Percentiles rank a stretch among this genome's conserved stretches.
These are phyloP conservation scores for Anastatus disparis DNA, from an alignment of 1,140 invertebrate species.

Conservation along the genomic window DNA sequence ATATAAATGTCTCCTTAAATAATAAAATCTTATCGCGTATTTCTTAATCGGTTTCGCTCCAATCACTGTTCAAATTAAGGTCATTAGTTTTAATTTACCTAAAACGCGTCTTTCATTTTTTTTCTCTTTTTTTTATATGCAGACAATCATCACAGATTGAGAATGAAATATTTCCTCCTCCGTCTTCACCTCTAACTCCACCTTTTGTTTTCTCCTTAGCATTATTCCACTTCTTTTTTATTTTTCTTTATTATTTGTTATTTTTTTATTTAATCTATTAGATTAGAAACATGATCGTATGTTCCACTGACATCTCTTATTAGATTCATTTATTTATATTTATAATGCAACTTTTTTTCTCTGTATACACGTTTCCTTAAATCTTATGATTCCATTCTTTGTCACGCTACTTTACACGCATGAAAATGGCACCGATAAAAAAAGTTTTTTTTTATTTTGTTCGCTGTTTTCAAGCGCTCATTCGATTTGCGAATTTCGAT, in stretches of 20 bases:
- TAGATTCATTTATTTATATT: conserved; percentile 42
- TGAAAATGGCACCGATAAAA: conserved; percentile 50
- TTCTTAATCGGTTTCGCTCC: conserved; percentile 17
- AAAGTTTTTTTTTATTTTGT: conserved; percentile 38
- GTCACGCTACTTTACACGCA: conserved; percentile 32
- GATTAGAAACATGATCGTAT: conserved; percentile 38
- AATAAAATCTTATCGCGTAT: conserved; percentile 31
- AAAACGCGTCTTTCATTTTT: conserved; percentile 33
- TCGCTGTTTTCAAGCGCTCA: conserved; percentile 39
- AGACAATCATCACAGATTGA: conserved; percentile 63
- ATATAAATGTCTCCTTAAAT: conserved; percentile 39
- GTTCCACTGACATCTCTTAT: conserved; percentile 26
- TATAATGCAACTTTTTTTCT: conserved; percentile 39
- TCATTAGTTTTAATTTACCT: conserved; percentile 18
- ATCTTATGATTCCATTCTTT: conserved; percentile 46
- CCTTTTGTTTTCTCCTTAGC: conserved; percentile 22
- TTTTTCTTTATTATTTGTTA: conserved; percentile 23
- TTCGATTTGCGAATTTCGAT: conserved; percentile 36
- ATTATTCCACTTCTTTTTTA: conserved; percentile 21
- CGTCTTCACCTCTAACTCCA: conserved; percentile 13
- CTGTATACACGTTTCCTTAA: conserved; percentile 46
- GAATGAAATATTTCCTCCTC: conserved; percentile 57
- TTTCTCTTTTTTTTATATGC: conserved; percentile 46
- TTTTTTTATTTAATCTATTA: conserved; percentile 27
- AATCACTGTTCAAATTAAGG: conserved; percentile 22